These are phyloP conservation scores for Crocuta crocuta DNA, from an alignment of 2,113 vertebrate genomes.

Conservation along the genomic window DNA sequence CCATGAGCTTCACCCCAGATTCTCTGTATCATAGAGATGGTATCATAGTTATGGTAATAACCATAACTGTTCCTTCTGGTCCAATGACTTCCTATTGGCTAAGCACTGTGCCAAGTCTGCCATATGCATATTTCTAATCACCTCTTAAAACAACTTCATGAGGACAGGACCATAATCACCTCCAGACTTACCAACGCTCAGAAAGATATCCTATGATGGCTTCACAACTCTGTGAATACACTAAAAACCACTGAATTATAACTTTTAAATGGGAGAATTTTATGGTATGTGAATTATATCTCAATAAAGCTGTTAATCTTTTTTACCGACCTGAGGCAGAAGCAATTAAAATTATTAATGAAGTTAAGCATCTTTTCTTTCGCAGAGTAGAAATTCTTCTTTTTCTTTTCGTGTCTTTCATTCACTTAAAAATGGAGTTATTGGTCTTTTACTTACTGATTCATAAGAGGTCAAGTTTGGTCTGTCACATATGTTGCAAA, in stretches of 20 bases:
- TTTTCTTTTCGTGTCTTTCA: constrained; percentile 1
- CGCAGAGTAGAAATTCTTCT: background rate
- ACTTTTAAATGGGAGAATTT: background rate
- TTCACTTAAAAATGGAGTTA: background rate
- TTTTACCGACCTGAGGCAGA: background rate
- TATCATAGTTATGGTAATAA: no score
- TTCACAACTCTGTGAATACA: background rate
- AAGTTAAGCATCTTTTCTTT: background rate
- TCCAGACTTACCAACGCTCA: background rate
- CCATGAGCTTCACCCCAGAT: background rate
- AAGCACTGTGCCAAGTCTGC: background rate
- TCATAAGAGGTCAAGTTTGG: background rate
- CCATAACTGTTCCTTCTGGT: background rate
- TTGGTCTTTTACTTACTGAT: background rate
- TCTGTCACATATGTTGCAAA: background rate
- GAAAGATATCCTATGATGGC: background rate
- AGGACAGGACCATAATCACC: background rate
- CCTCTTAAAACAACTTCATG: background rate
- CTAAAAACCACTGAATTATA: background rate
- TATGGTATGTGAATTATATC: background rate
- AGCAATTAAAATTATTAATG: constrained; percentile 34
- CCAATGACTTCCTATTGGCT: background rate
- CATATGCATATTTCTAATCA: background rate
- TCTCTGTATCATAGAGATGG: background rate
- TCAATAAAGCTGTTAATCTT: background rate